phyloP scores from a whole-genome alignment of 2,113 vertebrate genomes.

The Glaucomys volans region DNA sequence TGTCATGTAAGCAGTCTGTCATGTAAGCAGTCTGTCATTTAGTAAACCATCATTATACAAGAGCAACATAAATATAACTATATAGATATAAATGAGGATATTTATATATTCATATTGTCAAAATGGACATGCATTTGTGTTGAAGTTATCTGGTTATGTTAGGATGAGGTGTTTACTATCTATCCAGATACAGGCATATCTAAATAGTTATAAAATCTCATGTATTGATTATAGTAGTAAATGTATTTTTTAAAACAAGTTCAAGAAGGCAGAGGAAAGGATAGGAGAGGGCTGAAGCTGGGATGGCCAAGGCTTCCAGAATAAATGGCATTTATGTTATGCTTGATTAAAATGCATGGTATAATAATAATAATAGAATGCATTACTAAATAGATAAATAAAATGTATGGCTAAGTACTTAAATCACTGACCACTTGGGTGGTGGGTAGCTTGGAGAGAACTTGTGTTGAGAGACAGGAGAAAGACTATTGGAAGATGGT shows the following conservation, averaged over 20 bases:
- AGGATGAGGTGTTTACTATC: background rate
- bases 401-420: background rate
- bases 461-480: background rate
- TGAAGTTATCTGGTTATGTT: background rate
- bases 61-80: background rate
- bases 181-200: background rate
- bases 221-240: background rate
- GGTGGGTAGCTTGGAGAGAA: background rate
- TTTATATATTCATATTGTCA: background rate
- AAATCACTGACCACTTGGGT: background rate
- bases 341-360: background rate
- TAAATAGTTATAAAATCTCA: background rate
- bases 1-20: background rate
- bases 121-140: background rate
- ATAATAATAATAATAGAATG: background rate
- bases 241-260: background rate
- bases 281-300: background rate
- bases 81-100: conserved; percentile 4
- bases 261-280: background rate
- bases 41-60: background rate
- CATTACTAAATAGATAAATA: background rate
- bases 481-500: background rate
- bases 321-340: background rate
- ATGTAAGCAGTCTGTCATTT: background rate
- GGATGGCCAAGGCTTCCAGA: background rate